Evolutionary conservation across 2,797 vertebrate genomes (phyloP).

Genomic region (Mus spretus): DNA sequence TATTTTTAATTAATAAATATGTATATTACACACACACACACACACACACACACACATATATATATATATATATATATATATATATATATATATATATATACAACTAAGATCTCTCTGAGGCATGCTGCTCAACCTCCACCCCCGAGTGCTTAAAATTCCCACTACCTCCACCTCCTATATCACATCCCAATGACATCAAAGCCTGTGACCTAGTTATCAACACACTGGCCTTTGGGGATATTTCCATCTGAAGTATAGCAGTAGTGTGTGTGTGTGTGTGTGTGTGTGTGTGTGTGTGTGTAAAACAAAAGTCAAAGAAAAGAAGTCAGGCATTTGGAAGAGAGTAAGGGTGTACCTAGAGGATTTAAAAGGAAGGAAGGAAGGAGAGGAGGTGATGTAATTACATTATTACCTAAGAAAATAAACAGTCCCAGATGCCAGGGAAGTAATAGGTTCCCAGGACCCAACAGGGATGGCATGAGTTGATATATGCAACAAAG

Average conservation of each 20-base stretch:
- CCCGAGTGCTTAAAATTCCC: neutral
- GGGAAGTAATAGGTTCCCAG: no score
- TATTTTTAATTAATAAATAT: neutral
- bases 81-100: no score
- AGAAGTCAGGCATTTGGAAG: neutral
- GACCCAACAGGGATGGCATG: no score
- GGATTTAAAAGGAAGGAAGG: neutral
- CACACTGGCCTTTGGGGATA: neutral
- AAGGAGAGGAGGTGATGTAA: neutral
- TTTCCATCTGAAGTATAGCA: neutral
- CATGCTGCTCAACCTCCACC: no score
- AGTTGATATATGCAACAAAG: no score
- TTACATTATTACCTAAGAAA: neutral
- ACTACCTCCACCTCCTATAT: neutral
- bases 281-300: no score
- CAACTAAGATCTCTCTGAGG: neutral
- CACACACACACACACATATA: no score
- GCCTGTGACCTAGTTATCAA: neutral
- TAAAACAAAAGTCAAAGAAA: neutral
- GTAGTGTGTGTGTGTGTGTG: neutral
- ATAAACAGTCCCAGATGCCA: neutral
- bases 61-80: no score
- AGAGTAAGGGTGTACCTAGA: neutral
- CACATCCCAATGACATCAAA: neutral
- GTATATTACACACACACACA: no score